Base-by-base conservation (phyloP, 2,888 invertebrate genomes). In the Scrobipalpa atriplicella region DNA sequence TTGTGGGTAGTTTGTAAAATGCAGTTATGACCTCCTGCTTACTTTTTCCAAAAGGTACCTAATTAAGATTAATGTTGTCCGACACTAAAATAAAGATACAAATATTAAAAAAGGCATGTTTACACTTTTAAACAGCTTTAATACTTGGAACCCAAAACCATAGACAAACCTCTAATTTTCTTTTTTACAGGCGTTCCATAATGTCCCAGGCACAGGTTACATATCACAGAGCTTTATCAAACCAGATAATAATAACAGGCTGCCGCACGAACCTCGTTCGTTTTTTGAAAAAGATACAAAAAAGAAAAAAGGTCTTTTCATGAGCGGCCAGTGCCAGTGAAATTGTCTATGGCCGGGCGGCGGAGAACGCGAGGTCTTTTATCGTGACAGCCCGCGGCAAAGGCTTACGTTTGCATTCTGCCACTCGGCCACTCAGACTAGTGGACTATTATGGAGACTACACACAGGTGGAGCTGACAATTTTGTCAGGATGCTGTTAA, bases 361-460 rank as follows among this genome's bases (percentile, higher is more conserved):
- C 61, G 61, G 74, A 76, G 76, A 56, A 38, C 77, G 82, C 73
- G 73, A 74, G 86, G 81, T 85, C 87, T 80, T 85, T 84, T 84
- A 84, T 90, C 92, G 92, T 92, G 92, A 91, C 84, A 73, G 86
- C 92, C 90, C 72, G 74, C 66, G 89, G 91, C 89, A 79, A 79
- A 78, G 73, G 80, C 78, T 82, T 83, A 84, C 76, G 80, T 81
- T 81, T 58, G 78, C 84, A 82, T 80, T 81, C 87, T 89, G 90
- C 91, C 89, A 90, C 89, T 87, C 63, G 41, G 36, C 41, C 47
- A 43, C 52, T 61, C 62, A 56, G 64, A 66, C 66, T 67, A 68
- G 68, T 69, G 58, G 58, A 63, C 69, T 69, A 69, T 69, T 69
- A 69, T 64, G 58, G 58, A 16, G n/a, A 29, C 36, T 58, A 58